phyloP scores from a whole-genome alignment of 1,140 invertebrate species.

The Augochlora pura region DNA sequence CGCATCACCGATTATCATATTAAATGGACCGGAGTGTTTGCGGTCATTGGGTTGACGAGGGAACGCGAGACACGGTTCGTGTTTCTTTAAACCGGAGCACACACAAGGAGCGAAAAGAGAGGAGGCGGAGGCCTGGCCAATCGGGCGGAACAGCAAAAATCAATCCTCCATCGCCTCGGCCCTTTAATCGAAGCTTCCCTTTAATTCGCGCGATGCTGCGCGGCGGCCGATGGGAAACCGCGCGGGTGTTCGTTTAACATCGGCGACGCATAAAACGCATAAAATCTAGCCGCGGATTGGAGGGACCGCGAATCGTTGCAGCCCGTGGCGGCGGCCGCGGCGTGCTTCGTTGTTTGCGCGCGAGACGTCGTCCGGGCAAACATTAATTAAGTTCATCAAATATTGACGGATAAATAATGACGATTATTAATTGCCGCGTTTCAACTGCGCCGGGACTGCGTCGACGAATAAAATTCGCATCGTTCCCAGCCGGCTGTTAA shows the following conservation, averaged over 20 bases:
- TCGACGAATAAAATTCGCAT: not conserved
- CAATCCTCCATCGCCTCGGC: no score
- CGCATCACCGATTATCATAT: conserved; percentile 67
- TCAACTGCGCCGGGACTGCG: not conserved
- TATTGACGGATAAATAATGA: conserved; percentile 31
- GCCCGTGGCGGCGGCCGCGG: not conserved
- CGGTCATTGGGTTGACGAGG: conserved; percentile 63
- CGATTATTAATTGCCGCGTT: conserved; percentile 33
- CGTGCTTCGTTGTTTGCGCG: conserved; percentile 14
- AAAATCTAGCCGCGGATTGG: conserved; percentile 5
- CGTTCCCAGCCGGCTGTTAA: not conserved
- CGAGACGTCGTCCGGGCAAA: conserved; percentile 2
- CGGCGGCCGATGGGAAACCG: conserved; percentile 6
- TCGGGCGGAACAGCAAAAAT: no score
- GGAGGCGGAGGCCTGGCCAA: no score
- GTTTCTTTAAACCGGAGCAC: no score
- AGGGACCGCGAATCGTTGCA: not conserved
- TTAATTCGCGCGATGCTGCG: conserved; percentile 15
- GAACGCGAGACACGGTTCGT: conserved; percentile 5
- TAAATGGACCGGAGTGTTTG: conserved; percentile 67
- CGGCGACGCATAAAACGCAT: conserved; percentile 11
- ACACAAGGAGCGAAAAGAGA: no score
- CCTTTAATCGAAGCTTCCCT: conserved; percentile 4
- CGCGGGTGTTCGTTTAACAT: conserved; percentile 22
- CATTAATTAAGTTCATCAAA: conserved; percentile 45